phyloP scores from a whole-genome alignment of 1,140 invertebrate species.

The Lerema accius region DNA sequence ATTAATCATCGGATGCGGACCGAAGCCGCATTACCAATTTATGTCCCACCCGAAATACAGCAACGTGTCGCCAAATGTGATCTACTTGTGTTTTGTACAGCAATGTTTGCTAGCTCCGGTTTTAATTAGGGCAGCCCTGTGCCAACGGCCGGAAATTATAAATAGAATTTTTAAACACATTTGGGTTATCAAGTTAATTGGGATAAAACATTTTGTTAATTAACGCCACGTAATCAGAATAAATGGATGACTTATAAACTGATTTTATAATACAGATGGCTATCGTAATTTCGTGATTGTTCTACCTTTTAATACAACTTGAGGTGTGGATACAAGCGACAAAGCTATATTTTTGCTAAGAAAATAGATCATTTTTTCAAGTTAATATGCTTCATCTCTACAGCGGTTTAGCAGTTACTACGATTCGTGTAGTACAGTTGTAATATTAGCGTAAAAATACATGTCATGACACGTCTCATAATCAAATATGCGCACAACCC shows the following conservation, averaged over 20 bases:
- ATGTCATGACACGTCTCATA: too few relatives aligned
- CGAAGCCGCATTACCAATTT: conserved; percentile 64
- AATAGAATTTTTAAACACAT: conserved; percentile 11
- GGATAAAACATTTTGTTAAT: neutral
- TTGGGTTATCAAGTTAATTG: neutral
- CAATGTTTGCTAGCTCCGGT: conserved; percentile 20
- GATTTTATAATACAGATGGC: neutral
- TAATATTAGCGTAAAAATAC: too few relatives aligned
- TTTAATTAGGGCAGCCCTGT: conserved; percentile 26
- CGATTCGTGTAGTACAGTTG: too few relatives aligned
- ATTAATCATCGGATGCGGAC: conserved; percentile 74
- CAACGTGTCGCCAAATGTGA: conserved; percentile 41
- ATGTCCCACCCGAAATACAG: conserved; percentile 61
- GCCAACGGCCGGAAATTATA: conserved; percentile 5
- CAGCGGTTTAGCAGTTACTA: too few relatives aligned
- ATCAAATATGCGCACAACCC: too few relatives aligned
- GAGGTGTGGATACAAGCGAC: too few relatives aligned
- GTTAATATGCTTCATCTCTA: too few relatives aligned
- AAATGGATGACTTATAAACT: neutral
- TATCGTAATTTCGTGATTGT: too few relatives aligned
- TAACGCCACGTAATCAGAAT: neutral
- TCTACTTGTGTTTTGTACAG: conserved; percentile 36
- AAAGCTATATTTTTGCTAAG: too few relatives aligned
- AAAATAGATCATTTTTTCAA: too few relatives aligned
- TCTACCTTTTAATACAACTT: too few relatives aligned